Evolutionary conservation across 2,113 vertebrate species (phyloP).

Genomic region (Antigone vipio): DNA sequence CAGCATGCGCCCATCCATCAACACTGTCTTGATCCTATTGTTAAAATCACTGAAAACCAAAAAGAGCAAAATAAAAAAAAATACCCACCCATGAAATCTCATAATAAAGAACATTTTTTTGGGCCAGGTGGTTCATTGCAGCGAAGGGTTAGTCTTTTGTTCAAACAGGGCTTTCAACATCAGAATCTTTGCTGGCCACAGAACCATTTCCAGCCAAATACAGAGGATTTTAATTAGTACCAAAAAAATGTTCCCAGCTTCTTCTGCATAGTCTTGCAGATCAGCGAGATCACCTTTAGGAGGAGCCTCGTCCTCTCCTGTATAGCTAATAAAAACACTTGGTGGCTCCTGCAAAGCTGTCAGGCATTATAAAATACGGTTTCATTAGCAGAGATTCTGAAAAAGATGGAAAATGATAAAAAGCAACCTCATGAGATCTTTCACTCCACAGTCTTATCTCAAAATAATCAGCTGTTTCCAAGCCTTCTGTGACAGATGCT

Average conservation of each 20-base stretch:
- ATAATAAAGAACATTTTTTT: neutral
- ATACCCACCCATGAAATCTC: neutral
- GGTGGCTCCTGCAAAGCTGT: neutral
- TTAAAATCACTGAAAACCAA: neutral
- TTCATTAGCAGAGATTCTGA: neutral
- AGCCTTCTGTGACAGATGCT: neutral
- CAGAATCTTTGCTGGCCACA: neutral
- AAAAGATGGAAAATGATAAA: neutral
- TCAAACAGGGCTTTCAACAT: neutral
- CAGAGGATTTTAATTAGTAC: neutral
- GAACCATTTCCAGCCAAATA: neutral
- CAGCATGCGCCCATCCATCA: neutral
- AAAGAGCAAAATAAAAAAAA: neutral
- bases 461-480: neutral
- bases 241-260: neutral
- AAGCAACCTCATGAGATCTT: neutral
- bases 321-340: neutral
- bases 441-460: neutral
- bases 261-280: neutral
- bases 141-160: neutral
- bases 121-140: neutral
- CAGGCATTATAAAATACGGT: rapidly evolving
- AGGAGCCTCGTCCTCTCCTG: neutral
- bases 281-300: neutral
- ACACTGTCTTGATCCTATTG: neutral